phyloP scores from a whole-genome alignment of 1,140 invertebrate species.

The Adelges cooleyi region DNA sequence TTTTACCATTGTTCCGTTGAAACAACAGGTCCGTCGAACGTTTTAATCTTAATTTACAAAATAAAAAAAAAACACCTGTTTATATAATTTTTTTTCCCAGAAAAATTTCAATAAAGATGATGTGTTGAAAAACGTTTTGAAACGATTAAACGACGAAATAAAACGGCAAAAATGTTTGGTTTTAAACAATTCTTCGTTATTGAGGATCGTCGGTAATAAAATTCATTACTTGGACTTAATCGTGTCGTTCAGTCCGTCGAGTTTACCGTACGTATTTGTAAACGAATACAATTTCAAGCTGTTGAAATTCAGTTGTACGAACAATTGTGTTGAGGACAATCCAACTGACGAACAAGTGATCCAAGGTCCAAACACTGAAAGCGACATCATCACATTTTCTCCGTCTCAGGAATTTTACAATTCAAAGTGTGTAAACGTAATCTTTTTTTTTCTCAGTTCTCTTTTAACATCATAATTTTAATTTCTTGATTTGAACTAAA shows the following conservation, averaged over 20 bases:
- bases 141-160: slow-evolving; percentile 12
- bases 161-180: neutral
- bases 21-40: neutral
- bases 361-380: neutral
- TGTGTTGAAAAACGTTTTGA: neutral
- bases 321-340: neutral
- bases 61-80: neutral
- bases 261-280: neutral
- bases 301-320: neutral
- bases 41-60: neutral
- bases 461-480: too few relatives aligned
- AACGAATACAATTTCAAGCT: slow-evolving; percentile 11
- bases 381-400: too few relatives aligned
- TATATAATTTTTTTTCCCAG: neutral
- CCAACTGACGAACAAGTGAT: neutral
- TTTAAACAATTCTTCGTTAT: neutral
- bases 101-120: neutral
- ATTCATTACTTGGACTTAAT: neutral
- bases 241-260: neutral
- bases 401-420: neutral
- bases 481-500: too few relatives aligned
- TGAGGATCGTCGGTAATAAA: neutral
- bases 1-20: neutral
- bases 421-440: slow-evolving; percentile 6
- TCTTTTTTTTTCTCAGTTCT: neutral